Conservation (phyloP, 2,888 invertebrate species). For the Eristalis intricaria region DNA sequence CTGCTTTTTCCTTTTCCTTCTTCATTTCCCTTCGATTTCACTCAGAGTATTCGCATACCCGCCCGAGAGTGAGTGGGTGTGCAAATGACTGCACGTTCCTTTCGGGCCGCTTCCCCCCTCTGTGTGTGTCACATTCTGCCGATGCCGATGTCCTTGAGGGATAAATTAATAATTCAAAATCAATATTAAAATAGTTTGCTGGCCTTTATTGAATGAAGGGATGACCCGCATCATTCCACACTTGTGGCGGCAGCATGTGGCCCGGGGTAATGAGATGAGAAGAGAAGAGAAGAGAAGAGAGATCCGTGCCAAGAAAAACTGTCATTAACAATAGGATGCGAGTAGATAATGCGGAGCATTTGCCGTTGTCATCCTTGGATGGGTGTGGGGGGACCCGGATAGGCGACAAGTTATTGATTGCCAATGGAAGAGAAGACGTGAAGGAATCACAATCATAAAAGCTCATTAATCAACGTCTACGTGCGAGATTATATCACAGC, state of each 20-base stretch:
- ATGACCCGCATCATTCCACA: constrained; percentile 12
- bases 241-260: not conserved
- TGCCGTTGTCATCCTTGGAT: constrained; percentile 45
- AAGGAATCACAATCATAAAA: constrained; percentile 55
- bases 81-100: constrained; percentile 10
- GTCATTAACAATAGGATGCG: constrained; percentile 37
- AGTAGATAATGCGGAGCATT: constrained; percentile 30
- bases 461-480: constrained; percentile 66
- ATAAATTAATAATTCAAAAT: constrained; percentile 53
- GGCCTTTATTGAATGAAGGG: constrained; percentile 26
- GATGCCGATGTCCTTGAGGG: constrained; percentile 32
- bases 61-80: not conserved
- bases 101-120: not conserved
- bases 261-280: not conserved
- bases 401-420: constrained; percentile 51
- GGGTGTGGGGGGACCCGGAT: not conserved
- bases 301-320: not conserved
- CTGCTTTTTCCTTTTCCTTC: not conserved
- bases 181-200: constrained; percentile 58
- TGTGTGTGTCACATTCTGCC: constrained; percentile 5
- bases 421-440: constrained; percentile 21
- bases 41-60: not conserved
- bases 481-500: constrained; percentile 10
- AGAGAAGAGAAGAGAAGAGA: not conserved
- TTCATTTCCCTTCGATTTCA: constrained; percentile 24